These are phyloP conservation scores for Cariama cristata DNA, from an alignment of 2,113 vertebrate species.

Conservation along the genomic window DNA sequence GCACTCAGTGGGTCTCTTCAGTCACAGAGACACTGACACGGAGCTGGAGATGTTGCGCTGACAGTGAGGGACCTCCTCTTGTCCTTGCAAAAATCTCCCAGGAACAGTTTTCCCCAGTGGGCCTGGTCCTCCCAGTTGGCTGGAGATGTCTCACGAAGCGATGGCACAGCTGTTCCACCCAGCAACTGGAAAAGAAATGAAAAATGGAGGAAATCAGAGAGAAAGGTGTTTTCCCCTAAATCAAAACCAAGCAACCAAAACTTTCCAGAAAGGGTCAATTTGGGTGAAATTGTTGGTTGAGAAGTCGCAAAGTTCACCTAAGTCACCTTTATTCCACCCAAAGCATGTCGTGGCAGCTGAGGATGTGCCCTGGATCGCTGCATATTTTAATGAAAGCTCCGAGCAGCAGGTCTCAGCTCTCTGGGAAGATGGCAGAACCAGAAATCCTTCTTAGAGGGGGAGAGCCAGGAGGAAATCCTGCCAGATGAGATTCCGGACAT, in stretches of 20 bases:
- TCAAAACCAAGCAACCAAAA: neutral
- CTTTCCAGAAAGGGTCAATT: neutral
- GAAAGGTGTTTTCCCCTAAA: neutral
- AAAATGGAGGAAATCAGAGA: neutral
- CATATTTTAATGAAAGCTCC: neutral
- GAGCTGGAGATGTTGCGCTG: neutral
- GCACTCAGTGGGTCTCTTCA: neutral
- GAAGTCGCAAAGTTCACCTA: neutral
- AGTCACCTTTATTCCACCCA: neutral
- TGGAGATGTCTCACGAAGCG: rapidly evolving
- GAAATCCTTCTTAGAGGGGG: neutral
- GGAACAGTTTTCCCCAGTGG: neutral
- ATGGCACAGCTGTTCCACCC: neutral
- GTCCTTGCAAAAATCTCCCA: neutral
- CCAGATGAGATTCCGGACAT: neutral
- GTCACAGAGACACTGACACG: rapidly evolving
- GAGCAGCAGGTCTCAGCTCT: neutral
- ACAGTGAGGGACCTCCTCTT: neutral
- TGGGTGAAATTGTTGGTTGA: neutral
- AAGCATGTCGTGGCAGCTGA: neutral
- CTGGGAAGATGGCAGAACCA: neutral
- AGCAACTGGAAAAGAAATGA: neutral
- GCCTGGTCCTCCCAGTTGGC: neutral
- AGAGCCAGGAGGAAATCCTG: neutral
- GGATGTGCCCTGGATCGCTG: neutral